A percentile compares a stretch with the other conserved stretches of the same genome.
phyloP scores from a whole-genome alignment of 2,797 vertebrate species.

The Potorous gilbertii region DNA sequence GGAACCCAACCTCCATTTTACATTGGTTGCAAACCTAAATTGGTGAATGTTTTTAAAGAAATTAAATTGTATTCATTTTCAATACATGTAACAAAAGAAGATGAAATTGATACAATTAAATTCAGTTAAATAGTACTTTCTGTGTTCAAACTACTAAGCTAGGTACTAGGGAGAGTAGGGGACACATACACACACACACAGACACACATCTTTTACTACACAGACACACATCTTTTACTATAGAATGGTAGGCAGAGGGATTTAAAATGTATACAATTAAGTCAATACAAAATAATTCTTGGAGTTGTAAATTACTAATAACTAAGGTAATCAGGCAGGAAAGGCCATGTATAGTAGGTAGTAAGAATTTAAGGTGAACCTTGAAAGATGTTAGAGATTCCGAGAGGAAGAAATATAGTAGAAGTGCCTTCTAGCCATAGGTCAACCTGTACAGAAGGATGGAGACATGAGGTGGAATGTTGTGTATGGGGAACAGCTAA shows the following conservation, averaged over 20 bases:
- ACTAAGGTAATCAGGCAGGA: background rate
- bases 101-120: constrained; percentile 45
- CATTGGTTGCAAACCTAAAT: constrained; percentile 34
- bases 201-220: background rate
- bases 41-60: constrained; percentile 48
- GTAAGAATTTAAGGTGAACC: background rate
- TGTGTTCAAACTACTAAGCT: background rate
- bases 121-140: background rate
- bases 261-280: background rate
- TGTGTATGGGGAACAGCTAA: background rate
- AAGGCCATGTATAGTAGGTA: background rate
- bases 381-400: background rate
- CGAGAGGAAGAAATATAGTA: background rate
- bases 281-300: background rate
- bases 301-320: background rate
- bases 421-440: background rate
- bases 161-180: background rate
- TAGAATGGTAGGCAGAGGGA: background rate
- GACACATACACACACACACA: accelerated
- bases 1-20: constrained; percentile 18
- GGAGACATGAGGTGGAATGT: background rate
- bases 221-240: background rate
- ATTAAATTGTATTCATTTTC: constrained; percentile 49
- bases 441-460: background rate
- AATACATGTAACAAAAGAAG: background rate